Base-by-base conservation (phyloP, 2,113 vertebrate species). In the Rostratula benghalensis region DNA sequence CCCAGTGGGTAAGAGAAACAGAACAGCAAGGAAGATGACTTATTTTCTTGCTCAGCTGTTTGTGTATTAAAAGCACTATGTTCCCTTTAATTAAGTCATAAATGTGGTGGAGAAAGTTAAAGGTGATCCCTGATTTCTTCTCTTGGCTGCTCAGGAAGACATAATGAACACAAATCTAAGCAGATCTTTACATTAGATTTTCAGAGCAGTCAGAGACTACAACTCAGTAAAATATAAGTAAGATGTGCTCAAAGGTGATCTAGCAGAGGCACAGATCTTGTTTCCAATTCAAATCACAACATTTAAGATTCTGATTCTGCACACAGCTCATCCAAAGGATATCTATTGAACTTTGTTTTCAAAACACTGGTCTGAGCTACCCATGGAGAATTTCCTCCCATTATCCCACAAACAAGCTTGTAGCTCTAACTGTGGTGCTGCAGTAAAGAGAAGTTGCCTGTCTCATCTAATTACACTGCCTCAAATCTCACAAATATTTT, bases 321-420 rank as follows among this genome's bases (percentile, higher is more conserved):
- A 60, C 30, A 33, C 13, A 71, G 33, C 11, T 83, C 35, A 73
- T 24, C 13, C 39, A 57, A 8, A 0, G 0, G 2, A 3, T 33
- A 6, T 37, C 27, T n/a, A 12, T 14, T 64, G 7, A 71, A 64
- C 10, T 13, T 5, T 24, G 9, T 90, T 87, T 60, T 73, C 80
- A 78, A 65, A 22, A 10, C 18, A 35, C 15, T 10, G 5, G 27
- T 56, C 56, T 60, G 82, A 85, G n/a, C n/a, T 74, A 41, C 7
- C 22, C 45, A 57, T 31, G 41, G 35, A 54, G 8, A 25, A 65
- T 65, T 69, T 94, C 9, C 18, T 83, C 50, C 35, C 30, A 33
- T 23, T 39, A 28, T 13, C 31, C 31, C 31, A 39, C 16, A 60
- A 39, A 70, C 1, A 63, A 59, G 11, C 21, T 60, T 63, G 19